Base-by-base conservation (phyloP, 2,113 vertebrate genomes). In the Clinocottus analis region DNA sequence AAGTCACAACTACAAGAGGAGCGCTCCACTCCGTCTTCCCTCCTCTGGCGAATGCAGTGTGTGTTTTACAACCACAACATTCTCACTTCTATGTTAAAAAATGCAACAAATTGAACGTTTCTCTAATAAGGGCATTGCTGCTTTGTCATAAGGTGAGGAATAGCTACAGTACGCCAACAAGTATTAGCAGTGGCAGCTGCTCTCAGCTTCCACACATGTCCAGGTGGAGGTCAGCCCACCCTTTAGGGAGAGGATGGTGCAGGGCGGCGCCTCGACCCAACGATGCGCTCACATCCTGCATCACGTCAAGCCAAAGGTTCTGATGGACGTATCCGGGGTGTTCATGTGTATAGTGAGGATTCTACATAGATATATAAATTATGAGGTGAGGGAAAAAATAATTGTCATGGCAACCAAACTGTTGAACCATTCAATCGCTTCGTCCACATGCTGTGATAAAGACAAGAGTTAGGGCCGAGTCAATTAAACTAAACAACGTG, bases 271-370 rank as follows among this genome's bases (percentile, higher is more conserved):
- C 0, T 75, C 75, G 56, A 95, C 85, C 70, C n/a, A 64, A 63
- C 64, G 91, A 85, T 80, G 93, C 95, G 58, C 93, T 94, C 95
- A 90, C 94, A 94, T 95, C 93, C 94, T 92, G 95, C 93, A 93
- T 94, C 93, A 94, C 95, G 95, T 94, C 90, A 96, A 96, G 96
- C 97, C 96, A 97, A 98, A 98, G 96, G 96, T 96, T 95, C 19
- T 53, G 56, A 37, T 77, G 33, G 75, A 91, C 89, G 93, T 95
- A 95, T 92, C 92, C 92, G 93, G 91, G 85, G 91, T 93, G 92
- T 93, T 92, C 90, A 89, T 90, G 89, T 95, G 91, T 96, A 93
- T 83, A 93, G 92, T 93, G 85, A 83, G 91, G 55, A 77, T 94
- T 94, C 82, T 92, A 87, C 95, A 94, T 85, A 91, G 87, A 94